Evolutionary conservation across 2,797 vertebrate species (phyloP).

Genomic region (Neosalanx taihuensis): DNA sequence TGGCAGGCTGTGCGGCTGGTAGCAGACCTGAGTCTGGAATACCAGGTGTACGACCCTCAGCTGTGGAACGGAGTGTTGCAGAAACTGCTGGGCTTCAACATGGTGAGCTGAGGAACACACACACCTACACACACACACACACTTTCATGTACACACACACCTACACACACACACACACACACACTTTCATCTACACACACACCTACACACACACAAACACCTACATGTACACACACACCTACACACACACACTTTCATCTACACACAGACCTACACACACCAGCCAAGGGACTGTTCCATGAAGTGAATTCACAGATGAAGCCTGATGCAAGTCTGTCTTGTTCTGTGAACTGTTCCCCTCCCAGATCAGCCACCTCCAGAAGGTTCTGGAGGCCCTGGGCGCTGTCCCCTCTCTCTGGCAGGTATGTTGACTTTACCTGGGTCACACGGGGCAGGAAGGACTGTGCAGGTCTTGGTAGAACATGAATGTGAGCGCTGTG

Average conservation of each 20-base stretch:
- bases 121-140: background rate
- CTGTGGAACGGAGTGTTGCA: constrained; percentile 92
- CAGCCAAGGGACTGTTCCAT: too few relatives aligned
- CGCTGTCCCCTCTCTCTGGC: constrained; percentile 83
- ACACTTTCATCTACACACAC: too few relatives aligned
- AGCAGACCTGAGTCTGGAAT: constrained; percentile 89
- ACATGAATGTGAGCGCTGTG: background rate
- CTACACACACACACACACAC: background rate
- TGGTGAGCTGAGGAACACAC: constrained; percentile 72
- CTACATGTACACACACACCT: too few relatives aligned
- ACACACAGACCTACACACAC: too few relatives aligned
- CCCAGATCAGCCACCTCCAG: constrained; percentile 83
- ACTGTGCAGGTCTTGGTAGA: too few relatives aligned
- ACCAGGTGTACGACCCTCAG: constrained; percentile 84
- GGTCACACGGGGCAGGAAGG: too few relatives aligned
- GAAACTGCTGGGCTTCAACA: constrained; percentile 87
- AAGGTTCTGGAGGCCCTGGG: constrained; percentile 80
- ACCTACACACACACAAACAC: too few relatives aligned
- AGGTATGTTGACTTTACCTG: constrained; percentile 69
- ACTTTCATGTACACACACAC: background rate
- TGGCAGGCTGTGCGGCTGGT: constrained; percentile 86
- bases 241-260: too few relatives aligned
- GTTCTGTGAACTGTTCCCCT: background rate
- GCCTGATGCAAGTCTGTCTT: too few relatives aligned
- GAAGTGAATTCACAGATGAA: too few relatives aligned